Conservation (phyloP, 2,797 vertebrate species). For the Sebastes hubbsi region DNA sequence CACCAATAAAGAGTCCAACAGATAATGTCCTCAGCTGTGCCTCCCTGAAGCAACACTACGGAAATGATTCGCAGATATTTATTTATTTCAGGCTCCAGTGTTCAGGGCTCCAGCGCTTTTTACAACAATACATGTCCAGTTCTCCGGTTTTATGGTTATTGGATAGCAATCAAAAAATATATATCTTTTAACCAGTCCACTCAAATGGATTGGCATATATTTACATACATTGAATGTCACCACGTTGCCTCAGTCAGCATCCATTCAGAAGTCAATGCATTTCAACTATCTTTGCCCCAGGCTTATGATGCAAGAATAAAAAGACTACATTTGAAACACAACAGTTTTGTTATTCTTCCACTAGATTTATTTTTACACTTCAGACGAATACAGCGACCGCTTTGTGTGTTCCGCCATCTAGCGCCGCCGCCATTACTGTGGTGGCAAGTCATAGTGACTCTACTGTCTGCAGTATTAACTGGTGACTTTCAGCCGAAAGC, state of each 20-base stretch:
- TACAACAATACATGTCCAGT: slow-evolving; percentile 39
- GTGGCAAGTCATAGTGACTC: too few relatives aligned
- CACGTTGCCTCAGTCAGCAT: slow-evolving; percentile 8
- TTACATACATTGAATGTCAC: slow-evolving; percentile 54
- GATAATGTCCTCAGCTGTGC: slow-evolving; percentile 75
- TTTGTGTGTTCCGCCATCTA: too few relatives aligned
- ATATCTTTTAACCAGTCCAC: slow-evolving; percentile 44
- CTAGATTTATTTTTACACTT: background rate
- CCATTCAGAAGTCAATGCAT: slow-evolving; percentile 41
- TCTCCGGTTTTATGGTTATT: slow-evolving; percentile 47
- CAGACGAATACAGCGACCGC: too few relatives aligned
- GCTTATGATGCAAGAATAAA: slow-evolving; percentile 25
- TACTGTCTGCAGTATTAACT: too few relatives aligned
- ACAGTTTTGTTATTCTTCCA: slow-evolving; percentile 16
- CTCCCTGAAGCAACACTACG: slow-evolving; percentile 61
- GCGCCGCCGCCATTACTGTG: too few relatives aligned
- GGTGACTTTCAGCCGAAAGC: too few relatives aligned
- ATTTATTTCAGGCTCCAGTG: slow-evolving; percentile 61
- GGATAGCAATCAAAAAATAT: slow-evolving; percentile 46
- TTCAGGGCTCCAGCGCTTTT: slow-evolving; percentile 32
- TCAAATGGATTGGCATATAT: slow-evolving; percentile 58
- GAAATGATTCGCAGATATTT: slow-evolving; percentile 74
- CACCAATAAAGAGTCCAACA: slow-evolving; percentile 67
- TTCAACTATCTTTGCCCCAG: slow-evolving; percentile 28
- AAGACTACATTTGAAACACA: slow-evolving; percentile 27